phyloP scores from a whole-genome alignment of 2,113 vertebrate genomes.

The Vidua chalybeata region DNA sequence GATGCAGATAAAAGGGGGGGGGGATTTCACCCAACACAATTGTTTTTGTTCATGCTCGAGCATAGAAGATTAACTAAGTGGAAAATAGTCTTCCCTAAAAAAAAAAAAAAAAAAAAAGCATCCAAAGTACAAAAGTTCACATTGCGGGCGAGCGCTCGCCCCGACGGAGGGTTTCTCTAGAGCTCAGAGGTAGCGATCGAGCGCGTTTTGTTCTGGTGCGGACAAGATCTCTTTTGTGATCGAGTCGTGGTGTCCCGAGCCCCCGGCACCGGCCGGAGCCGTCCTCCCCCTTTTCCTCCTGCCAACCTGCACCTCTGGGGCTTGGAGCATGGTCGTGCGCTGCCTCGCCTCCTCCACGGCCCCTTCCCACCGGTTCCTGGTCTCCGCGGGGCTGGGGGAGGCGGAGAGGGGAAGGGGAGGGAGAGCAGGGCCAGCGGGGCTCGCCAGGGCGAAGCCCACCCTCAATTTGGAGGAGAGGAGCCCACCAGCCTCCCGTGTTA shows the following conservation, averaged over 20 bases:
- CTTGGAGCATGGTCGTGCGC: neutral
- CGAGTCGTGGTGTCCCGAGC: neutral
- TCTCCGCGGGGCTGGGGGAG: neutral
- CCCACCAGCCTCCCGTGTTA: conserved; percentile 77
- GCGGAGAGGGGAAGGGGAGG: neutral
- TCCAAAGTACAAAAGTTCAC: conserved; percentile 36
- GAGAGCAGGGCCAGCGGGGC: neutral
- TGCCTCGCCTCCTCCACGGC: neutral
- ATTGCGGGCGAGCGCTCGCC: neutral
- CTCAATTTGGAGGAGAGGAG: conserved; percentile 18
- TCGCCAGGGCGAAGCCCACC: neutral
- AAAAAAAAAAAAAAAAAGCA: neutral
- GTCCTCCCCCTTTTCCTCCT: neutral
- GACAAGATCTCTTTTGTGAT: neutral
- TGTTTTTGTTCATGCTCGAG: conserved; percentile 48
- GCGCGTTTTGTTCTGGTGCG: neutral
- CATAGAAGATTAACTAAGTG: conserved; percentile 22
- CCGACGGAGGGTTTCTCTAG: neutral
- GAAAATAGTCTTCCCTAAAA: conserved; percentile 8
- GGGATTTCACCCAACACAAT: neutral
- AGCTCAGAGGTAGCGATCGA: conserved; percentile 36
- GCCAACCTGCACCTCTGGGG: neutral
- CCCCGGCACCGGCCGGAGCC: neutral
- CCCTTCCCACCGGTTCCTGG: neutral
- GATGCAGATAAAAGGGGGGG: neutral